Conservation (phyloP, 2,797 vertebrate genomes). For the Gephyroberyx darwinii region DNA sequence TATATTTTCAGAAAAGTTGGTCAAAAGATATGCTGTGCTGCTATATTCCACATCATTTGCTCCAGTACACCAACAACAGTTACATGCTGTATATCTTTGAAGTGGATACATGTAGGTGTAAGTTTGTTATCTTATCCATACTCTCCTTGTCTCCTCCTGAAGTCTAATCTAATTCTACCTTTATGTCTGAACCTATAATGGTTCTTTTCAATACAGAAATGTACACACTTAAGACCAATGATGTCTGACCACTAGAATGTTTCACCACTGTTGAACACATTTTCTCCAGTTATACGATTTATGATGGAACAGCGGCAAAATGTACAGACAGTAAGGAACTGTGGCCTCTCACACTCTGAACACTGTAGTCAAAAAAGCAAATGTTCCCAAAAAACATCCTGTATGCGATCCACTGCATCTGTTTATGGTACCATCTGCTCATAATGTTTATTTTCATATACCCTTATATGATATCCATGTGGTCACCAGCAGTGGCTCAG, state of each 20-base stretch:
- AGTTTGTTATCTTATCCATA: conserved; percentile 7
- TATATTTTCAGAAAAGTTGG: background rate
- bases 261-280: conserved; percentile 16
- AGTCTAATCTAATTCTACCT: conserved; percentile 26
- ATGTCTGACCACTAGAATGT: conserved; percentile 34
- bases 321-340: conserved; percentile 24
- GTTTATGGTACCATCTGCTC: conserved; percentile 55
- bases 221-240: conserved; percentile 37
- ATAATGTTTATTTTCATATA: conserved; percentile 33
- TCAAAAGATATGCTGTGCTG: background rate
- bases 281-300: conserved; percentile 20
- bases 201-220: conserved; percentile 62
- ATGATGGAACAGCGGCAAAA: conserved; percentile 19
- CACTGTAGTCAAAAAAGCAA: conserved; percentile 51
- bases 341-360: conserved; percentile 46
- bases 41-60: background rate
- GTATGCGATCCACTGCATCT: conserved; percentile 31
- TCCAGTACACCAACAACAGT: background rate
- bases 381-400: conserved; percentile 36
- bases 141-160: conserved; percentile 32
- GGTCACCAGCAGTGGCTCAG: conserved; percentile 46
- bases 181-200: conserved; percentile 17
- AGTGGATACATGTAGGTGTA: background rate
- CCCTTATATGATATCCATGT: conserved; percentile 18
- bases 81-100: background rate